Base-by-base conservation (phyloP, 2,113 vertebrate species). In the Sander lucioperca region DNA sequence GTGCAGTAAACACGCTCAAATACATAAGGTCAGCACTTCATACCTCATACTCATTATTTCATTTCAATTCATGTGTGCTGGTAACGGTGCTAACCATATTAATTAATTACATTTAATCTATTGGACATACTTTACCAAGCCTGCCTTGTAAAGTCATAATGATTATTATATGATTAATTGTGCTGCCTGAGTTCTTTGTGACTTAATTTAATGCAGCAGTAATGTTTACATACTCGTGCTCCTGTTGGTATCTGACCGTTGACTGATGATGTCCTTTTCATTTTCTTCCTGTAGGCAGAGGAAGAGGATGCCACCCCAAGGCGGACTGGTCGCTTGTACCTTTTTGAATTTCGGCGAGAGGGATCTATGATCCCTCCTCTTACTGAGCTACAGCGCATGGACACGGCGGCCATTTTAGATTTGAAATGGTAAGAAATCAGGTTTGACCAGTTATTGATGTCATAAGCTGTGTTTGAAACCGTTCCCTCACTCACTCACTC, bases 381-480 rank as follows among this genome's bases (percentile, higher is more conserved):
- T 63, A 93, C 85, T 0, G 97, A 99, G 79, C 82, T 98, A 27
- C 97, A 98, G 68, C 95, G 95, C 62, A 92, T 95, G 5, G 96
- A 99, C 75, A 97, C 95, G 0, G 74, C 95, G 0, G 98, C 97
- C 13, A 90, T 98, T 88, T 94, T 99, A 79, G 98, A 99, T 90
- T 91, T 99, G 77, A 99, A 99, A 93, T 99, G 98, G 98, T 99
- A 92, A 87, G 74, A 70, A 19, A 27, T 21, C 10, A 12, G 19
- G 5, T 61, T 51, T 8, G 45, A 69, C 3, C 1, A 0, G 1
- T 15, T 62, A 2, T 14, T 11, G 18, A 14, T 11, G 48, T 43
- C 5, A 7, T 39, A 39, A 39, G 36, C 36, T 39, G 36, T 39
- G 8, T 39, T 39, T 39, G 36, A 39, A 39, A 39, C 8, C 25